Conservation (phyloP, 1,140 invertebrate genomes). For the Vanessa tameamea region DNA sequence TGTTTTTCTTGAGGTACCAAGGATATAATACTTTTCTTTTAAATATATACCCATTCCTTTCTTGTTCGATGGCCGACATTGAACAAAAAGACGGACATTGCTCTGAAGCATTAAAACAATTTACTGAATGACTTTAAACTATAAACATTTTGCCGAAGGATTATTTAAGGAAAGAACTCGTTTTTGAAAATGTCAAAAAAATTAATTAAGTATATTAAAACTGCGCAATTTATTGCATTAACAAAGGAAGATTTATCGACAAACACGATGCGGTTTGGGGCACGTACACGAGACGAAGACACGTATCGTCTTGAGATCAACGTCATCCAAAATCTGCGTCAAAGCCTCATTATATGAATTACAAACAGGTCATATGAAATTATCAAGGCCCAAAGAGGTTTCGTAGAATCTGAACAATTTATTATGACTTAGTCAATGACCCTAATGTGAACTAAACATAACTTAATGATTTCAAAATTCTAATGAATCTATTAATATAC, state of each 20-base stretch:
- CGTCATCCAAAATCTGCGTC: constrained; percentile 31
- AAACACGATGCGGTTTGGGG: constrained; percentile 27
- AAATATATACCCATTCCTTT: constrained; percentile 10
- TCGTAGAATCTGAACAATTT: too few species aligned
- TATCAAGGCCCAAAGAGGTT: too few species aligned
- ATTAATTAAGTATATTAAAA: constrained; percentile 21
- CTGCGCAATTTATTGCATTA: constrained; percentile 40
- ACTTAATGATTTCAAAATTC: too few species aligned
- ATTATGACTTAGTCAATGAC: too few species aligned
- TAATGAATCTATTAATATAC: too few species aligned
- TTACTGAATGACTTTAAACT: constrained; percentile 21
- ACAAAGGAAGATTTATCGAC: constrained; percentile 42
- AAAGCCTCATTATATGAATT: neutral
- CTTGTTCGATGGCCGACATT: constrained; percentile 18
- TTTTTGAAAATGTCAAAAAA: neutral
- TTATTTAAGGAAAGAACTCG: neutral
- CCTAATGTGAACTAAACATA: too few species aligned
- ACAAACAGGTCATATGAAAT: too few species aligned
- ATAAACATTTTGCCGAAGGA: constrained; percentile 3
- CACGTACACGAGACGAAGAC: constrained; percentile 44
- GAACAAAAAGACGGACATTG: constrained; percentile 63
- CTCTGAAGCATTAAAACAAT: constrained; percentile 44
- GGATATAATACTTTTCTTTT: neutral
- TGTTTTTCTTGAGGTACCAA: neutral
- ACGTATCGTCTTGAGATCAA: constrained; percentile 36